Percentiles rank a stretch among this genome's conserved stretches.
Conservation (phyloP, 1,140 invertebrate species). For the Bacillus rossius region DNA sequence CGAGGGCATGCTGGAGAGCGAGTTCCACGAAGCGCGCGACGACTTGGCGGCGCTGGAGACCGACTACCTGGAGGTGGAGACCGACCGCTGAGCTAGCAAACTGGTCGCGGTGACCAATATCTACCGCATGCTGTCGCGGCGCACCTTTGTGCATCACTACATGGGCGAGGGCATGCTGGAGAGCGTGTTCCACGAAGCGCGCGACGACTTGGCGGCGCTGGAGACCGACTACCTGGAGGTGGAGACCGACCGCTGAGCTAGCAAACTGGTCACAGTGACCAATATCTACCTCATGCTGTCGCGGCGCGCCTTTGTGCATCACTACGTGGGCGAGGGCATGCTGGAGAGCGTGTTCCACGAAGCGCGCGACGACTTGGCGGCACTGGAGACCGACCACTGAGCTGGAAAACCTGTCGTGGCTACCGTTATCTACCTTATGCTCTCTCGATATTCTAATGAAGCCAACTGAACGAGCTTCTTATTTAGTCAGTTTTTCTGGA, state of each 20-base stretch:
- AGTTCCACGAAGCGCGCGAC: constrained; percentile 62
- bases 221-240: constrained; percentile 60
- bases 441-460: too few species aligned
- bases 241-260: constrained; percentile 33
- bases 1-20: constrained; percentile 74
- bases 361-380: constrained; percentile 63
- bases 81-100: too few species aligned
- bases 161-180: constrained; percentile 79
- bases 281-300: constrained; percentile 65
- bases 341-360: constrained; percentile 68
- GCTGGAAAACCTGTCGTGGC: too few species aligned
- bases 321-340: constrained; percentile 74
- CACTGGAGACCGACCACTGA: constrained; percentile 52
- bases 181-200: constrained; percentile 60
- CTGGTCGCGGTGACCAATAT: too few species aligned
- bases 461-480: too few species aligned
- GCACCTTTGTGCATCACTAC: constrained; percentile 73
- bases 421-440: constrained; percentile 72
- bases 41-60: constrained; percentile 63
- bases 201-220: constrained; percentile 63
- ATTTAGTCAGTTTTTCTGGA: too few species aligned
- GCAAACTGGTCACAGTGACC: too few species aligned
- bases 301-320: constrained; percentile 71
- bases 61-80: constrained; percentile 56
- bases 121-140: constrained; percentile 63